Evolutionary conservation across 2,113 vertebrate genomes (phyloP).

Genomic region (Cyprinodon tularosa): DNA sequence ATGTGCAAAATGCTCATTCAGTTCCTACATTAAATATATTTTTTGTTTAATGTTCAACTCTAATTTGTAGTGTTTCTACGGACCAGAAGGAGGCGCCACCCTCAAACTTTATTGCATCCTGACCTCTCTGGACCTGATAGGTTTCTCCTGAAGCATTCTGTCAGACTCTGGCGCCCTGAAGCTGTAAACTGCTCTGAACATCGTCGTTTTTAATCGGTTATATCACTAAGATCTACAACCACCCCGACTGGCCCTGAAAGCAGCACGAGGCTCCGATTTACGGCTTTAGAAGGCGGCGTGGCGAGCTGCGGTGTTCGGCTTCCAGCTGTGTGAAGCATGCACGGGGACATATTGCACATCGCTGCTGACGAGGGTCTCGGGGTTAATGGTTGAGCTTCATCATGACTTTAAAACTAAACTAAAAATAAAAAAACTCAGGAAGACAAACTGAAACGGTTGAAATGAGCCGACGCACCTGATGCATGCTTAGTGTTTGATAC

Average conservation of each 20-base stretch:
- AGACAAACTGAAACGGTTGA: neutral
- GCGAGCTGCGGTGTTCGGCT: slow-evolving; percentile 1
- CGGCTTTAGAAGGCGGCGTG: neutral
- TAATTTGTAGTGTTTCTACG: slow-evolving; percentile 42
- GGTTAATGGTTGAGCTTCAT: neutral
- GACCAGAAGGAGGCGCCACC: slow-evolving; percentile 4
- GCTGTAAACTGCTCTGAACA: neutral
- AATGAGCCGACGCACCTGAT: neutral
- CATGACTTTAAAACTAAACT: neutral
- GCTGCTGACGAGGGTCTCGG: too few relatives aligned
- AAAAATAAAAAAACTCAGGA: neutral
- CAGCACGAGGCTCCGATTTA: neutral
- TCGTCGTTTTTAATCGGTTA: neutral
- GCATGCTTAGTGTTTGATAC: neutral
- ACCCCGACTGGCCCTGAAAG: neutral
- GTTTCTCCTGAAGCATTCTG: too few relatives aligned
- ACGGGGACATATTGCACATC: neutral
- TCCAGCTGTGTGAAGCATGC: neutral
- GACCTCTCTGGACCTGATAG: neutral
- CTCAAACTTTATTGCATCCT: neutral
- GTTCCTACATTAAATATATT: slow-evolving; percentile 68
- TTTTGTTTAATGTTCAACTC: slow-evolving; percentile 29
- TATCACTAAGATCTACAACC: neutral
- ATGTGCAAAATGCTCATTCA: slow-evolving; percentile 85
- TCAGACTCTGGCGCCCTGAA: neutral